A percentile compares a stretch with the other conserved stretches of the same genome.
Conservation (phyloP, 2,888 invertebrate genomes). For the Linnaemya vulpina region DNA sequence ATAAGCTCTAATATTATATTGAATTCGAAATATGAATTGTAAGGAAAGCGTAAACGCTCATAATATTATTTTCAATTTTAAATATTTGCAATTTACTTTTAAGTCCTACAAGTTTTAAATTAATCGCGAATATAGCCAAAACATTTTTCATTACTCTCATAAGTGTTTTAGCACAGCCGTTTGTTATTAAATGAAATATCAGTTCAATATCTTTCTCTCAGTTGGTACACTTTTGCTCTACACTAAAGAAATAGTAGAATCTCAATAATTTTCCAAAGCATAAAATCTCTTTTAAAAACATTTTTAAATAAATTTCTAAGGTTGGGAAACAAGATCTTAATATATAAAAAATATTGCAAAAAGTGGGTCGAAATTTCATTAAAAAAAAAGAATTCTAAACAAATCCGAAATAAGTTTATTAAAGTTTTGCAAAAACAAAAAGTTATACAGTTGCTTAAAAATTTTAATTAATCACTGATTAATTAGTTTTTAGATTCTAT, state of each 20-base stretch:
- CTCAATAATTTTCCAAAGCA: not conserved
- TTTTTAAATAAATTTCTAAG: no score
- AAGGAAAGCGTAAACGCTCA: slow-evolving; percentile 11
- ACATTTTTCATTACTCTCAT: not conserved
- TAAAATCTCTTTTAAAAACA: not conserved
- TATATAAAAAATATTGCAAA: no score
- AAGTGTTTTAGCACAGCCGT: not conserved
- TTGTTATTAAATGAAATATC: not conserved
- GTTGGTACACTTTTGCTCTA: not conserved
- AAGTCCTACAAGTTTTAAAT: not conserved
- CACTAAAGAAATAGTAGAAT: not conserved
- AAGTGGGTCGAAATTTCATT: no score
- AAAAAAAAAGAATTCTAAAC: no score
- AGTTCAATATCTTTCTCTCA: not conserved
- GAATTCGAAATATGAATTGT: slow-evolving; percentile 11
- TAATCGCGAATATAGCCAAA: not conserved
- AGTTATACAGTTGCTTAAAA: no score
- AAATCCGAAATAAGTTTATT: no score
- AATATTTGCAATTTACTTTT: not conserved
- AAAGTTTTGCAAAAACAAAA: no score
- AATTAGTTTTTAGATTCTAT: no score
- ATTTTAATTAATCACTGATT: no score
- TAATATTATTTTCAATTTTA: not conserved
- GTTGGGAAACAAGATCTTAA: no score
- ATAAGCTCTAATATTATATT: slow-evolving; percentile 35